Conservation (phyloP, 2,888 invertebrate species). For the Anthrax anthrax region DNA sequence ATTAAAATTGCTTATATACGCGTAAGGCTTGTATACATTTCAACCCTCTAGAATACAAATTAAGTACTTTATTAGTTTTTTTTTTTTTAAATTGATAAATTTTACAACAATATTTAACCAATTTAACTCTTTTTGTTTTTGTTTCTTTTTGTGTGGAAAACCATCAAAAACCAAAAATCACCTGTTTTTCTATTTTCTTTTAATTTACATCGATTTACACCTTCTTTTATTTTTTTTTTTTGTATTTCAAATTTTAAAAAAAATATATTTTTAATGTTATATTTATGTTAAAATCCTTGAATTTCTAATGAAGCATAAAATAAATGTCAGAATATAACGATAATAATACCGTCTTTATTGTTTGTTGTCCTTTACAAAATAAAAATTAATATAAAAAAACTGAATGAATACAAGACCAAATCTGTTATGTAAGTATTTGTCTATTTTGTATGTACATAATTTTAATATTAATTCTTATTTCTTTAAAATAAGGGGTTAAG, state of each 20-base stretch:
- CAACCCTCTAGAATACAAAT: constrained; percentile 6
- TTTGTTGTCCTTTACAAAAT: neutral
- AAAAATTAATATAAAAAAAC: too few species aligned
- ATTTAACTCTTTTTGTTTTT: constrained; percentile 6
- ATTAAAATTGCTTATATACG: too few species aligned
- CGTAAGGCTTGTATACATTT: too few species aligned
- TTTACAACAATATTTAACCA: neutral
- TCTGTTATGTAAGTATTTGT: too few species aligned
- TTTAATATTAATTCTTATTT: constrained; percentile 5
- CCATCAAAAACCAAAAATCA: constrained; percentile 11
- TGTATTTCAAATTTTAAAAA: too few species aligned
- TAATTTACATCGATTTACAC: constrained; percentile 6
- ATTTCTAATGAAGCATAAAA: constrained; percentile 9
- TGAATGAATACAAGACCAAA: too few species aligned
- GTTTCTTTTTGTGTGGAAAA: neutral
- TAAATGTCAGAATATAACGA: constrained; percentile 11
- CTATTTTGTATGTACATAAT: too few species aligned
- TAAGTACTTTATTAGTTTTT: constrained; percentile 10
- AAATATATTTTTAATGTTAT: too few species aligned
- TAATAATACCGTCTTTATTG: constrained; percentile 7
- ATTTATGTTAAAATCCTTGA: constrained; percentile 5
- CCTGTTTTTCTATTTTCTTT: constrained; percentile 8
- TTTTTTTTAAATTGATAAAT: constrained; percentile 5
- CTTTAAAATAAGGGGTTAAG: neutral
- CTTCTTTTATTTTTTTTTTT: neutral